Conservation (phyloP, 2,888 invertebrate genomes). For the Cheilosia pagana region DNA sequence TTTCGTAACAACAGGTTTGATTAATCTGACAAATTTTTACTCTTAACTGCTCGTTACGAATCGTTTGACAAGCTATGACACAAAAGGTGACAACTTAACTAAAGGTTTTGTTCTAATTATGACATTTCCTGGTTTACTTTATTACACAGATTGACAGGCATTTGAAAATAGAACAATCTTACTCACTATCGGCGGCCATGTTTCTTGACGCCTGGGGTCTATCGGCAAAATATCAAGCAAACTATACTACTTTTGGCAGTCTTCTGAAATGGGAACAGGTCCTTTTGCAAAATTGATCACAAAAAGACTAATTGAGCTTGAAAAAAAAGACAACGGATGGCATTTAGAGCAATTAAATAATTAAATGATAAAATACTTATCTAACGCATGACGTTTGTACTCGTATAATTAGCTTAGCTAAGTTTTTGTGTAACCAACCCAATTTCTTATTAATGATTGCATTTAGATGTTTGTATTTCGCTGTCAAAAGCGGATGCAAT, state of each 20-base stretch:
- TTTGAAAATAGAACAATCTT: not conserved
- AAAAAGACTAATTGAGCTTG: too few relatives aligned
- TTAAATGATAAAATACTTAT: too few relatives aligned
- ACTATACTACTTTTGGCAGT: not conserved
- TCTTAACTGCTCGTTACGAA: slow-evolving; percentile 35
- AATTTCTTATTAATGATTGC: not conserved
- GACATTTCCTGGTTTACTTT: slow-evolving; percentile 30
- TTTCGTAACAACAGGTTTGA: slow-evolving; percentile 32
- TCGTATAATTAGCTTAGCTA: too few relatives aligned
- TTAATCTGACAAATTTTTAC: slow-evolving; percentile 26
- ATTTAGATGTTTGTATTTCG: not conserved
- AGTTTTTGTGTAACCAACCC: not conserved
- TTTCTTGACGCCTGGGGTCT: slow-evolving; percentile 1
- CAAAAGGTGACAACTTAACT: slow-evolving; percentile 11
- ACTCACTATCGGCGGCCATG: not conserved
- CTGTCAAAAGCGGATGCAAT: slow-evolving; percentile 4
- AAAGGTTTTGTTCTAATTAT: slow-evolving; percentile 26
- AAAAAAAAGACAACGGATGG: too few relatives aligned
- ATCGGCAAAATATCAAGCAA: not conserved
- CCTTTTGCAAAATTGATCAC: not conserved
- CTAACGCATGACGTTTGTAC: too few relatives aligned
- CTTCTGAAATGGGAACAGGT: not conserved
- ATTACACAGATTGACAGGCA: not conserved
- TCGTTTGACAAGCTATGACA: slow-evolving; percentile 14
- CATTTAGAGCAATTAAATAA: too few relatives aligned